Base-by-base conservation (phyloP, 2,888 invertebrate genomes). In the Oxystoma pomonae region DNA sequence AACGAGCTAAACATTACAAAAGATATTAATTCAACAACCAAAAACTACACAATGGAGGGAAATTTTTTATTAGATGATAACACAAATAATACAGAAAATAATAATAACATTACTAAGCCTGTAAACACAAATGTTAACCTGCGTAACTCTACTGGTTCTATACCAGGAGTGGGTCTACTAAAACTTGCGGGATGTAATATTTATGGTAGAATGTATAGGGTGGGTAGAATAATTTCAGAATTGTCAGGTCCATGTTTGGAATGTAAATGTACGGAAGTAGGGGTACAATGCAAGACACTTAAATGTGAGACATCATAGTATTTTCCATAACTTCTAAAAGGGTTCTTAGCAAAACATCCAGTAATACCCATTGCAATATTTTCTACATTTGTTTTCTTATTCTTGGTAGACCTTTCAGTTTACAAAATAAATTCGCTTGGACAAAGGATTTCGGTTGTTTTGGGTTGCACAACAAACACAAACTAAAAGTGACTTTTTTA, bases 121-220 rank as follows among this genome's bases (percentile, higher is more conserved):
- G 12, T 12, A 35, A 35, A 35, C 35, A 35, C 3, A 35, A 35
- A 35, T 12, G 5, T 35, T 7, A 12, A 35, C 3, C 12, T 35
- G 12, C 3, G 35, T 7, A 35, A 35, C 12, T 35, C 35, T 35
- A 35, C 35, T 35, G n/a, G n/a, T 61, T 63, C 1, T 20, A 20
- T 18, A 19, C 77, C 35, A 17, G 82, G 83, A 1, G 79, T 84
- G 16, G 88, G 89, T 49, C 79, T 89, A 59, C 80, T 91, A 55
- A 93, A 92, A 78, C 78, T 94, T 66, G 92, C 92, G 12, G 94
- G 94, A 0, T 94, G 94, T 76, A 94, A 94, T 80, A 94, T 94
- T 72, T 94, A 94, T 74, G 94, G 94, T 3, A 84, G 90, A 68
- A 94, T 94, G 90, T 94, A 94, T 78, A 84, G 90, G 20, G 90